Percentiles rank a stretch among this genome's conserved stretches.
These are phyloP conservation scores for Neopelma chrysocephalum DNA, from an alignment of 2,797 vertebrate genomes.

Conservation along the genomic window DNA sequence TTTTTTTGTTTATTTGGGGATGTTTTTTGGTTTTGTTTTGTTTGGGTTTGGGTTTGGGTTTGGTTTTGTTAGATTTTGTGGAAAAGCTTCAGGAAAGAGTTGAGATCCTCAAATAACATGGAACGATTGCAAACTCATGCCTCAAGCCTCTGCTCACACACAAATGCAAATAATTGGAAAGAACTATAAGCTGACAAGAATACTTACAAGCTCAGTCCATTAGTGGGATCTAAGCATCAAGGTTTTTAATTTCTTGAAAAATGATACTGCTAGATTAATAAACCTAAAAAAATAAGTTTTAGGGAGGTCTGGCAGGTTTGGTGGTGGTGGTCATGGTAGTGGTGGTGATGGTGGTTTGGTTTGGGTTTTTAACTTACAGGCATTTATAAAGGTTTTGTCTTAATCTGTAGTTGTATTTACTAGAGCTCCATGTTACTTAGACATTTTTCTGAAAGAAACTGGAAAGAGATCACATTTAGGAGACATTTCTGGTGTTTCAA, in stretches of 20 bases:
- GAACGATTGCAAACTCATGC: not conserved
- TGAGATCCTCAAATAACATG: not conserved
- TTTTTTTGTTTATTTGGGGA: not conserved
- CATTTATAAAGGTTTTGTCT: not conserved
- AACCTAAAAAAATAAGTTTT: not conserved
- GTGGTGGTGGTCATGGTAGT: not conserved
- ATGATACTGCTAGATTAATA: not conserved
- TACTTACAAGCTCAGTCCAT: not conserved
- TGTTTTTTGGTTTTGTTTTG: not conserved
- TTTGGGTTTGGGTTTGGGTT: not conserved
- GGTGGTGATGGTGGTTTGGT: no score
- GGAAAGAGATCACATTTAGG: not conserved
- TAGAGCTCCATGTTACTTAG: not conserved
- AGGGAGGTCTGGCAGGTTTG: not conserved
- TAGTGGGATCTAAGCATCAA: not conserved
- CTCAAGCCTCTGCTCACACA: not conserved
- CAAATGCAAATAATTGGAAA: not conserved
- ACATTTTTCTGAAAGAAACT: not conserved
- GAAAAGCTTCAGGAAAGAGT: not conserved
- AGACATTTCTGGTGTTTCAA: not conserved
- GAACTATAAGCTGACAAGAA: not conserved
- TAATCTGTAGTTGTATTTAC: not conserved
- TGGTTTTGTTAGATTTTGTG: not conserved
- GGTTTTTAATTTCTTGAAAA: not conserved
- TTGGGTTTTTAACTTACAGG: not conserved